Evolutionary conservation across 2,888 invertebrate species (phyloP).

Genomic region (Amphiduros pacificus): DNA sequence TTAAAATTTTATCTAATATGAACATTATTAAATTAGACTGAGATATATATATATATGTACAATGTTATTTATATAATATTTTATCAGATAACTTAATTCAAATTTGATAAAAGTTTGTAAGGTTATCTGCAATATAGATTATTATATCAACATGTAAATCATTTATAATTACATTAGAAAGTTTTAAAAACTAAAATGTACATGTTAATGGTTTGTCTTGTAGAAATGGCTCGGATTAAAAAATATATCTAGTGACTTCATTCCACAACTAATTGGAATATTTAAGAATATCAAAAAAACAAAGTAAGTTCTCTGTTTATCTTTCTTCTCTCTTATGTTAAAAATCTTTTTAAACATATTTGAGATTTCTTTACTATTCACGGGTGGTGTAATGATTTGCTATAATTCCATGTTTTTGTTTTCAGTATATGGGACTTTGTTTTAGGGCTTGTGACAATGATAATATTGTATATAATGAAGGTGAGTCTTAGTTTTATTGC

Average conservation of each 20-base stretch:
- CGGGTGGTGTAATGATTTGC: neutral
- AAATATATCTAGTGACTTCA: slow-evolving; percentile 26
- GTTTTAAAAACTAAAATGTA: too few relatives aligned
- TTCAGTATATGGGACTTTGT: slow-evolving; percentile 28
- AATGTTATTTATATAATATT: too few relatives aligned
- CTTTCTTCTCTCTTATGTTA: neutral
- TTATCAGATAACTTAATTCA: too few relatives aligned
- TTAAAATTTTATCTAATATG: too few relatives aligned
- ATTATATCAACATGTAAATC: too few relatives aligned
- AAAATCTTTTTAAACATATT: neutral
- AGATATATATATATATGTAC: too few relatives aligned
- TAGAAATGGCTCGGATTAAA: slow-evolving; percentile 32
- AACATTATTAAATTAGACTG: too few relatives aligned
- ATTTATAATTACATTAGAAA: too few relatives aligned
- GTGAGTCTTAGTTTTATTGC: slow-evolving; percentile 17
- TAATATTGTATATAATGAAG: slow-evolving; percentile 30
- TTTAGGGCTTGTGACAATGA: slow-evolving; percentile 26
- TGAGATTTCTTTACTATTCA: neutral
- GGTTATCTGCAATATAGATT: too few relatives aligned
- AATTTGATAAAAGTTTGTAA: too few relatives aligned
- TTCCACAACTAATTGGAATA: slow-evolving; percentile 24
- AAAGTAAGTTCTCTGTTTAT: slow-evolving; percentile 22
- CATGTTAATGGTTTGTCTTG: slow-evolving; percentile 5
- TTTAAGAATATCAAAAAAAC: slow-evolving; percentile 27
- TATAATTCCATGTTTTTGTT: neutral